Percentiles rank a stretch among this genome's conserved stretches.
phyloP scores from a whole-genome alignment of 2,888 invertebrate species.

The Gymnocheta viridis region DNA sequence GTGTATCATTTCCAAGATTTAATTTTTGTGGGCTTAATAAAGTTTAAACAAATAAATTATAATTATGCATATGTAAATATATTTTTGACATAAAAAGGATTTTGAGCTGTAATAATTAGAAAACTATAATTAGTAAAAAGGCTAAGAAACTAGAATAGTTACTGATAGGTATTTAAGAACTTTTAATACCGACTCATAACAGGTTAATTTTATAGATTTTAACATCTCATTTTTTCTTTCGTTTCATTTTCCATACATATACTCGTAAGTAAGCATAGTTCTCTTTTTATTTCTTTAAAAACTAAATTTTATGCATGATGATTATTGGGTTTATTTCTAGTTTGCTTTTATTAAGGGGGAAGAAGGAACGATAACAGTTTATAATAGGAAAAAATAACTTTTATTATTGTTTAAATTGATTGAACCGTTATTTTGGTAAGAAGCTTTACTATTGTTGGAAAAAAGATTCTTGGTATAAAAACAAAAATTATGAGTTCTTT shows the following conservation, averaged over 20 bases:
- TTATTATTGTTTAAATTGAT: conserved; percentile 55
- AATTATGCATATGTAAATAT: no score
- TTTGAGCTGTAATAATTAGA: no score
- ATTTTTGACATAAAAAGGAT: no score
- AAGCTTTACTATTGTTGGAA: conserved; percentile 54
- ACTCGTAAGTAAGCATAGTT: background rate
- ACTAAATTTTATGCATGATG: conserved; percentile 60
- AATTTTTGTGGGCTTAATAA: no score
- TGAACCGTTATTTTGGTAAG: conserved; percentile 61
- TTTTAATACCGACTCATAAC: background rate
- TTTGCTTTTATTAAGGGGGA: conserved; percentile 34
- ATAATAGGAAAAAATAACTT: conserved; percentile 6
- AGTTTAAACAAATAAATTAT: no score
- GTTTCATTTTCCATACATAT: conserved; percentile 2
- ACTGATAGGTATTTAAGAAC: no score
- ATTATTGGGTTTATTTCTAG: conserved; percentile 64
- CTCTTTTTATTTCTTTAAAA: conserved; percentile 17
- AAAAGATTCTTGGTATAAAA: conserved; percentile 21
- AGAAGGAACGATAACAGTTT: conserved; percentile 34
- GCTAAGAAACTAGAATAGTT: no score
- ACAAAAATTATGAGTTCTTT: conserved; percentile 35
- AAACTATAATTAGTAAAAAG: no score
- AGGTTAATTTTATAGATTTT: conserved; percentile 50
- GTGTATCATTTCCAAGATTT: no score
- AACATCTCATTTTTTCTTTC: background rate